Evolutionary conservation across 2,888 invertebrate genomes (phyloP).

Genomic region (Cephus rjabovi): DNA sequence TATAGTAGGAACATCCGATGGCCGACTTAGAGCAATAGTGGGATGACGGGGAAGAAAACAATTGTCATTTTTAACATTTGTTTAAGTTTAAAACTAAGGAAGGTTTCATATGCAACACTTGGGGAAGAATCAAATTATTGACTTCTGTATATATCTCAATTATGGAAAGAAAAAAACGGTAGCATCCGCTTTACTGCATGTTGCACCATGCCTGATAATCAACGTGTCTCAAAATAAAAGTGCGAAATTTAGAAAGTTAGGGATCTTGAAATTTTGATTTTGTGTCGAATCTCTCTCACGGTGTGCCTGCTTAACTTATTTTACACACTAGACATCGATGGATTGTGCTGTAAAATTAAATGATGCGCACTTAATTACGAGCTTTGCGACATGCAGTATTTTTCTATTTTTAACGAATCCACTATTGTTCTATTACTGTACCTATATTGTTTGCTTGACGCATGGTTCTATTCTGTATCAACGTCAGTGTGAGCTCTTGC

Average conservation of each 20-base stretch:
- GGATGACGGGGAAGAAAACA: not conserved
- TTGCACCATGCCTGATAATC: not conserved
- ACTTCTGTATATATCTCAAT: not conserved
- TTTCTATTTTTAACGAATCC: not conserved
- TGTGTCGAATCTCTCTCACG: not conserved
- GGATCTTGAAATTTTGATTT: not conserved
- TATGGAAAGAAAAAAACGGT: not conserved
- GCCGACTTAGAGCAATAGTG: slow-evolving; percentile 15
- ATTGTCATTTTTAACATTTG: not conserved
- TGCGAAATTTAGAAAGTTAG: not conserved
- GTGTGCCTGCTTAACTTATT: not conserved
- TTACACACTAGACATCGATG: not conserved
- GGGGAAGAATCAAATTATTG: not conserved
- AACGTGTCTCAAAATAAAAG: not conserved
- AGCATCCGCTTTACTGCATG: not conserved
- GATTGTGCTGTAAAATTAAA: not conserved
- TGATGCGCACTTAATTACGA: not conserved
- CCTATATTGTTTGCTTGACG: not conserved
- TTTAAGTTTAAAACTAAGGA: not conserved
- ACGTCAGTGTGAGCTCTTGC: not conserved
- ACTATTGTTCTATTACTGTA: not conserved
- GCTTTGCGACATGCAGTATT: not conserved
- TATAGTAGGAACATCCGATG: slow-evolving; percentile 4
- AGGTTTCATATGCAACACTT: not conserved
- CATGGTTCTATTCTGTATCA: not conserved